Evolutionary conservation across 2,888 invertebrate species (phyloP), one percentile per base, ranked within the genome.

Genomic region (Elegia similella): DNA sequence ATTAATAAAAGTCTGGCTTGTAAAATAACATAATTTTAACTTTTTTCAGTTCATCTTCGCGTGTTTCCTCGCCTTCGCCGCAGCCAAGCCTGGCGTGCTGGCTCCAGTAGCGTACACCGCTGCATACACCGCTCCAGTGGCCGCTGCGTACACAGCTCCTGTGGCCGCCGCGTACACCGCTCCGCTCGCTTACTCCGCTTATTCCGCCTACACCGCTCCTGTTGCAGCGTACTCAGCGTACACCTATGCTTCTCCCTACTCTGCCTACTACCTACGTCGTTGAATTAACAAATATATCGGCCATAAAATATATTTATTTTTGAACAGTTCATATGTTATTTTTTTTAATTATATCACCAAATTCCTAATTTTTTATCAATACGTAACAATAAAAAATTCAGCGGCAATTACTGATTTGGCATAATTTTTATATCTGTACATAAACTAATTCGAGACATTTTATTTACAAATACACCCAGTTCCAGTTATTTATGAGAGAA

Each of bases 81-180:
- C 78, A 54, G 86, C 86, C 57, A 80, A 83, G 64, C 85, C 86
- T 55, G 66, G 75, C 56, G 64, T 75, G 8, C 61, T 71, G 44
- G 72, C 73, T 13, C 81, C 75, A 1, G 65, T 72, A 56, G 75
- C 75, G 62, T 69, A 70, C 67, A 65, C 73, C 16, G 67, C 67
- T 29, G 80, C 80, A 2, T 81, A 80, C 68, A 75, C 86, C 0
- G 78, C 83, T 0, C 76, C 77, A 0, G 64, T 78, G 7, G 82
- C 82, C 1, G 75, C 76, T 1, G 75, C 76, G 34, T 77, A 77
- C 66, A 70, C 74, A 23, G 73, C 76, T 0, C 92, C 90, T 53
- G 70, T 84, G 0, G 80, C 82, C 64, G 80, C 92, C 60, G 91
- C 88, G 57, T 88, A 92, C 61, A 88, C 90, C 57, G 79, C 84